Evolutionary conservation across 1,140 invertebrate species (phyloP), one percentile per base, ranked within the genome.

Genomic region (Brachionus calyciflorus): DNA sequence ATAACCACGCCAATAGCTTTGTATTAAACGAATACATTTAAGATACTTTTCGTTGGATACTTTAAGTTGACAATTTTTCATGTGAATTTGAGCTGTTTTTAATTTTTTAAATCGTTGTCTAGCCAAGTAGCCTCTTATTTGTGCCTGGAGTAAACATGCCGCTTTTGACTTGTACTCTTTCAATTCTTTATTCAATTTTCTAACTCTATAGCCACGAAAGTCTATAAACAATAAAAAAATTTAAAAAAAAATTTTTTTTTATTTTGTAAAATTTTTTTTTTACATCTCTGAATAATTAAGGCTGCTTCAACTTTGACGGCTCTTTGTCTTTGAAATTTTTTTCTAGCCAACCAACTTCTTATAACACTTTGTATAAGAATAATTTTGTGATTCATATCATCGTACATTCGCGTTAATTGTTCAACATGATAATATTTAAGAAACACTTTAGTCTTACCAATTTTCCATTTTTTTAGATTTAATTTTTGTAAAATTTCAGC

Each of bases 361-460:
- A 90, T 86, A 78, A 87, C 89, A 0, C 90, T 86, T 84, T 92
- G 91, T 0, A 91, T 88, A 77, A 89, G 82, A 1, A 91, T 85
- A 24, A 92, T 89, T 80, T 89, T 90, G 55, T 87, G 87, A 21
- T 89, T 87, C 81, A 90, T 87, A 77, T 90, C 88, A 81, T 92
- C 91, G 82, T 91, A 92, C 79, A 90, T 85, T 81, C 91, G 90
- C 0, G 91, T 89, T 1, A 93, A 84, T 78, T 91, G 89, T 83
- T 93, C 91, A 0, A 92, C 88, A 80, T 93, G 91, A 80, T 92
- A 93, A 82, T 93, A 93, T 80, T 92, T 92, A 0, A 93, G 85
- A 81, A 93, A 93, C 3, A 86, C 84, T 80, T 92, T 93, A 0
- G 90, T 90, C 80, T 90, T 91, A 21, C 91, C 91, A n/a, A 93